phyloP scores from a whole-genome alignment of 2,113 vertebrate species.

The Enhydra lutris region DNA sequence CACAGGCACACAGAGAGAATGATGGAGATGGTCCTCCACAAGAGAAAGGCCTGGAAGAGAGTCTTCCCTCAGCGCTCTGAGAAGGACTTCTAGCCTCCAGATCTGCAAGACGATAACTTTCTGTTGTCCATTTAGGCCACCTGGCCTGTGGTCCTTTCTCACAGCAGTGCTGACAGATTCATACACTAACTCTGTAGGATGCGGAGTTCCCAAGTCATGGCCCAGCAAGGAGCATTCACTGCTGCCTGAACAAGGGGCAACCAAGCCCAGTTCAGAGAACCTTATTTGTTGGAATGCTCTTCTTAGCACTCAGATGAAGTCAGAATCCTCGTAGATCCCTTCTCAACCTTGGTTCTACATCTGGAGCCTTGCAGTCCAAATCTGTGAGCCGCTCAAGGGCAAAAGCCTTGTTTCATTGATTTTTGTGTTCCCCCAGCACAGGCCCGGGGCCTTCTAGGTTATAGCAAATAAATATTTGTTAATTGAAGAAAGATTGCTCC shows the following conservation, averaged over 20 bases:
- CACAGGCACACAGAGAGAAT: background rate
- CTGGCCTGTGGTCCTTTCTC: background rate
- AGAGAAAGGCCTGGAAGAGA: background rate
- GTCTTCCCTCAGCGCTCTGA: background rate
- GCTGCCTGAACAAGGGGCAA: background rate
- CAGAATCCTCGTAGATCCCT: background rate
- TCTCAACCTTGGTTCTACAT: background rate
- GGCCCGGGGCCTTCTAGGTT: background rate
- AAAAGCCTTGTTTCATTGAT: background rate
- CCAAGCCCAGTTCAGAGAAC: background rate
- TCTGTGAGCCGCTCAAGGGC: background rate
- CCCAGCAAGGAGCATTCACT: background rate
- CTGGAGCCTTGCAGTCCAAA: background rate
- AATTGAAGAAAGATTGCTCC: background rate
- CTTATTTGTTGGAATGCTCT: background rate
- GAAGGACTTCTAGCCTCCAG: background rate
- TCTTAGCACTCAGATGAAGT: background rate
- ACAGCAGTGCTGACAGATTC: background rate
- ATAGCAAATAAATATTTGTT: background rate
- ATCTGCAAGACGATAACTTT: background rate
- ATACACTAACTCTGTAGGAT: accelerated
- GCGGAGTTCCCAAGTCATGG: background rate
- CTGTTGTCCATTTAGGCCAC: background rate
- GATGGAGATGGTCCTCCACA: background rate
- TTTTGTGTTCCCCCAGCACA: background rate